phyloP scores from a whole-genome alignment of 1,140 invertebrate species.

The Bombus turneri region DNA sequence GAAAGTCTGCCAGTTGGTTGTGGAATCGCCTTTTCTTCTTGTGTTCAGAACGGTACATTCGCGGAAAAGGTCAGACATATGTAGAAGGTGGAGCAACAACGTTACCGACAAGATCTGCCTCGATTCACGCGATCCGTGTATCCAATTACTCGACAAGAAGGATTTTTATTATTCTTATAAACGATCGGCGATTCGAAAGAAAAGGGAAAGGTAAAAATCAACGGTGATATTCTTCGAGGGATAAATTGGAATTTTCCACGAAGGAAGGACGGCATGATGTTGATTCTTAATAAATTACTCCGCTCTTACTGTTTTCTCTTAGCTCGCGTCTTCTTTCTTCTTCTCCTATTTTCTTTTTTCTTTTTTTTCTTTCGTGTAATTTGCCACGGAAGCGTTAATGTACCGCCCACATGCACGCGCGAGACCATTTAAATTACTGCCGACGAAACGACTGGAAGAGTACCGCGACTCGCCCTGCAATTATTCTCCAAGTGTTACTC shows the following conservation, averaged over 20 bases:
- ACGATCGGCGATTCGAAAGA: not conserved
- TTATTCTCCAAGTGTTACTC: slow-evolving; percentile 13
- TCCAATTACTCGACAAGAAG: not conserved
- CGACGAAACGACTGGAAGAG: slow-evolving; percentile 38
- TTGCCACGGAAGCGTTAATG: slow-evolving; percentile 55
- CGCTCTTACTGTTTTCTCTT: not conserved
- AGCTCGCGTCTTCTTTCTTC: not conserved
- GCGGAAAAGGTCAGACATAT: slow-evolving; percentile 15
- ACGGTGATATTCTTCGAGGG: not conserved
- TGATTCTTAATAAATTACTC: slow-evolving; percentile 23
- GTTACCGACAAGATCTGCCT: slow-evolving; percentile 1
- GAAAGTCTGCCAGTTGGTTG: not conserved
- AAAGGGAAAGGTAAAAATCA: not conserved
- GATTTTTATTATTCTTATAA: not conserved
- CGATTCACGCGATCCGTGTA: slow-evolving; percentile 13
- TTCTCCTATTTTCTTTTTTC: not conserved
- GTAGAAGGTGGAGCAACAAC: slow-evolving; percentile 25
- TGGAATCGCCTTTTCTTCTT: not conserved
- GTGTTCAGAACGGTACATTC: not conserved
- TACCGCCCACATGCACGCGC: slow-evolving; percentile 26
- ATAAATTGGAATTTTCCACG: not conserved
- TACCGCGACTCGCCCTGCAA: slow-evolving; percentile 20
- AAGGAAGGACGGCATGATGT: not conserved
- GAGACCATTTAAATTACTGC: slow-evolving; percentile 37
- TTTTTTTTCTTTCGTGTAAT: slow-evolving; percentile 22